Evolutionary conservation across 2,797 vertebrate genomes (phyloP).

Genomic region (Pangasius djambal): DNA sequence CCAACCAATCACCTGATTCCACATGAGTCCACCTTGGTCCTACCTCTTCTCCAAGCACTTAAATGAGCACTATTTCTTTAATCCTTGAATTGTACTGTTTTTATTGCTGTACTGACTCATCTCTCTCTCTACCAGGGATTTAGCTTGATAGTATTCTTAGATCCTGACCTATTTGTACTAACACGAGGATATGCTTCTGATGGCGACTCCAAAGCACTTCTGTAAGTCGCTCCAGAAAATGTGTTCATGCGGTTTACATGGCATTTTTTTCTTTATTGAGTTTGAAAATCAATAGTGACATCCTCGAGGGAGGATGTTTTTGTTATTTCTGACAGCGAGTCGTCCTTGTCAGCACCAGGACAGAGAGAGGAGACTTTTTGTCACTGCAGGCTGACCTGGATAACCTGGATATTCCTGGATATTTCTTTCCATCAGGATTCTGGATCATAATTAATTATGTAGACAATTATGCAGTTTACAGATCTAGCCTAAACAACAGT

Average conservation of each 20-base stretch:
- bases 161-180: neutral
- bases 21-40: neutral
- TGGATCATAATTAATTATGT: neutral
- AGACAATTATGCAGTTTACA: neutral
- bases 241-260: neutral
- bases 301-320: neutral
- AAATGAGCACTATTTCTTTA: neutral
- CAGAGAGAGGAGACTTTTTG: neutral
- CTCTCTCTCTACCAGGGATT: neutral
- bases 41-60: neutral
- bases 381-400: neutral
- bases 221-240: neutral
- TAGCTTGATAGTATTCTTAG: neutral
- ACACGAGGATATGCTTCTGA: neutral
- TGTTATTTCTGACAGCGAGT: neutral
- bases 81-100: neutral
- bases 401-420: neutral
- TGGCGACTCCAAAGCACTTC: neutral
- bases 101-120: neutral
- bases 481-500: neutral
- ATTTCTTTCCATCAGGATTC: neutral
- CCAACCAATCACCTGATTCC: neutral
- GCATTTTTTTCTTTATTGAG: neutral
- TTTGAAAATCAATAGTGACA: neutral
- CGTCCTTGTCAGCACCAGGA: neutral